phyloP scores from a whole-genome alignment of 2,797 vertebrate species.

The Champsocephalus esox region DNA sequence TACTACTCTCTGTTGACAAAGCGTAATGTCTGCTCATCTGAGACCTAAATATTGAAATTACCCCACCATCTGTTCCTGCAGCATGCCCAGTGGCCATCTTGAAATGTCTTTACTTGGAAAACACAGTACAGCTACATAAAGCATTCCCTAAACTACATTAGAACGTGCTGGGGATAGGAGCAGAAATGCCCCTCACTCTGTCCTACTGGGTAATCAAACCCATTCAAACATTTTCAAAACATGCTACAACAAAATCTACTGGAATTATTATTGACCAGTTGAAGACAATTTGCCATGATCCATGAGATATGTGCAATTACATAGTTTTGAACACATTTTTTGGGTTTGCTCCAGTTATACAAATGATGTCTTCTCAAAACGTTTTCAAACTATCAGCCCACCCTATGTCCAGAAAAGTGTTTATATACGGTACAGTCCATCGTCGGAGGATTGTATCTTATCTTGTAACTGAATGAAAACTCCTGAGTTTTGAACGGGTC shows the following conservation, averaged over 20 bases:
- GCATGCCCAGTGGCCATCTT: conserved; percentile 69
- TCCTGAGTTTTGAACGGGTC: background rate
- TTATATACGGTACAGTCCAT: too few species aligned
- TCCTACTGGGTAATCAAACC: background rate
- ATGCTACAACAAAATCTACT: background rate
- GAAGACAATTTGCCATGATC: background rate
- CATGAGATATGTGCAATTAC: too few species aligned
- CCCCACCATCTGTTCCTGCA: conserved; percentile 77
- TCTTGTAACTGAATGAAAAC: background rate
- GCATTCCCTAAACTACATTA: conserved; percentile 40
- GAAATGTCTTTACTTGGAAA: conserved; percentile 54
- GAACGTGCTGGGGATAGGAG: conserved; percentile 19
- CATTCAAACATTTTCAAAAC: background rate
- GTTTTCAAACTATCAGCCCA: too few species aligned
- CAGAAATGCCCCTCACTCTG: conserved; percentile 7
- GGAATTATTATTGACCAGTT: background rate
- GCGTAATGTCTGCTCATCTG: conserved; percentile 71
- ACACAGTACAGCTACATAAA: conserved; percentile 38
- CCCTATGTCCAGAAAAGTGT: too few species aligned
- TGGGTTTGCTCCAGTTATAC: too few species aligned
- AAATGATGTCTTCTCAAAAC: too few species aligned
- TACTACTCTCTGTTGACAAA: conserved; percentile 66
- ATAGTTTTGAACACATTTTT: background rate
- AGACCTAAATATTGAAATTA: conserved; percentile 77
- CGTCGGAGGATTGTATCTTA: background rate